These are phyloP conservation scores for Aphidius ervi DNA, from an alignment of 1,140 invertebrate genomes.

Conservation along the genomic window DNA sequence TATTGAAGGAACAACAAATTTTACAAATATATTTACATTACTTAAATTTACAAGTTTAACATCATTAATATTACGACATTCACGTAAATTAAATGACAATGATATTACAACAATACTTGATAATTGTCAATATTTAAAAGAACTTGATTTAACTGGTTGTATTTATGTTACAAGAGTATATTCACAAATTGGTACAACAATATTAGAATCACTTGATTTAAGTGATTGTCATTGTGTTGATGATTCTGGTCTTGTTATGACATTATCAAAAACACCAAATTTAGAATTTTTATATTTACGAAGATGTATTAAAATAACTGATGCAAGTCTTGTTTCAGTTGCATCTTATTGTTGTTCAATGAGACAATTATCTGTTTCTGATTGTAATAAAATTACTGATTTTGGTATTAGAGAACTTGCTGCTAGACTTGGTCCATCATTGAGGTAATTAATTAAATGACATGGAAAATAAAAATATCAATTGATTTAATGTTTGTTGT, in stretches of 20 bases:
- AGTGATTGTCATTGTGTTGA: conserved; percentile 82
- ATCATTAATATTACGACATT: conserved; percentile 39
- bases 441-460: conserved; percentile 38
- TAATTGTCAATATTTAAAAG: conserved; percentile 37
- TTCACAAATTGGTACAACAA: conserved; percentile 59
- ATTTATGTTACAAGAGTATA: conserved; percentile 63
- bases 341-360: conserved; percentile 81
- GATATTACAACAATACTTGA: conserved; percentile 39
- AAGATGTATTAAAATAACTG: conserved; percentile 80
- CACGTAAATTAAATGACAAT: conserved; percentile 32
- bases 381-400: conserved; percentile 85
- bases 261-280: conserved; percentile 81
- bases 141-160: conserved; percentile 67
- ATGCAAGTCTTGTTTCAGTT: conserved; percentile 73
- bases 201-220: conserved; percentile 72
- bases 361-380: conserved; percentile 83
- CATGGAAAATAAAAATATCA: too few relatives aligned
- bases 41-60: conserved; percentile 43
- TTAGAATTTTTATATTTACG: conserved; percentile 84
- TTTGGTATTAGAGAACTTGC: conserved; percentile 82
- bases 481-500: too few relatives aligned
- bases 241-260: conserved; percentile 75
- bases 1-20: conserved; percentile 69
- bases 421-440: conserved; percentile 77
- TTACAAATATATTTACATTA: conserved; percentile 65